These are phyloP conservation scores for Pteromalus puparum DNA, from an alignment of 1,140 invertebrate species.

Conservation along the genomic window DNA sequence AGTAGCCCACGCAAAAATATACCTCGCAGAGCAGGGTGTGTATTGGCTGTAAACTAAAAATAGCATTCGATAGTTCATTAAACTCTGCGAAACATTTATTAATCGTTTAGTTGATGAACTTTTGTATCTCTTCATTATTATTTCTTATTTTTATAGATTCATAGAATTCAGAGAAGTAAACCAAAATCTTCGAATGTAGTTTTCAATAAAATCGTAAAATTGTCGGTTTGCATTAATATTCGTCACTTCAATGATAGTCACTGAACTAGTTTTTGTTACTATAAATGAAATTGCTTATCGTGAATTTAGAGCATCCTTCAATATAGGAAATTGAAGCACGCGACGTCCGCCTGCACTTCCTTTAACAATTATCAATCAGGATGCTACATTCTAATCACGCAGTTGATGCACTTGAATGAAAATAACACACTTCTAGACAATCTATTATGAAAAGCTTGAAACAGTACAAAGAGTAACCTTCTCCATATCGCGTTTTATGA, in stretches of 20 bases:
- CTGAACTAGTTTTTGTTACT: background rate
- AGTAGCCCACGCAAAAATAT: background rate
- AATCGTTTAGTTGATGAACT: background rate
- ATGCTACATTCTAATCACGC: constrained; percentile 7
- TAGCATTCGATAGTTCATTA: background rate
- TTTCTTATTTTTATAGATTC: too few species aligned
- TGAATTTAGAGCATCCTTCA: constrained; percentile 16
- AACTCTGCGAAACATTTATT: background rate
- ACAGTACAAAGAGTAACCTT: background rate
- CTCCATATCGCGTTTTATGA: too few species aligned
- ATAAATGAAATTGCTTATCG: background rate
- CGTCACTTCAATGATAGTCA: background rate
- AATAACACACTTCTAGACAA: background rate
- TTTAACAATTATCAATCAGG: constrained; percentile 17
- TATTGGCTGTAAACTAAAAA: background rate
- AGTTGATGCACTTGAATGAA: background rate
- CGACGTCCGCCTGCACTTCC: constrained; percentile 21
- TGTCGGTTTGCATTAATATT: too few species aligned
- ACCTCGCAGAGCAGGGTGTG: background rate
- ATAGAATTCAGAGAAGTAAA: too few species aligned
- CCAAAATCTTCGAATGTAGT: too few species aligned
- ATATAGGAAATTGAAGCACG: background rate
- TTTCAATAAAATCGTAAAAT: too few species aligned
- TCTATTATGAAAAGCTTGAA: background rate
- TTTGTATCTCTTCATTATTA: too few species aligned